These are phyloP conservation scores for Atherinosoma microstoma DNA, from an alignment of 2,797 vertebrate genomes.

Conservation along the genomic window DNA sequence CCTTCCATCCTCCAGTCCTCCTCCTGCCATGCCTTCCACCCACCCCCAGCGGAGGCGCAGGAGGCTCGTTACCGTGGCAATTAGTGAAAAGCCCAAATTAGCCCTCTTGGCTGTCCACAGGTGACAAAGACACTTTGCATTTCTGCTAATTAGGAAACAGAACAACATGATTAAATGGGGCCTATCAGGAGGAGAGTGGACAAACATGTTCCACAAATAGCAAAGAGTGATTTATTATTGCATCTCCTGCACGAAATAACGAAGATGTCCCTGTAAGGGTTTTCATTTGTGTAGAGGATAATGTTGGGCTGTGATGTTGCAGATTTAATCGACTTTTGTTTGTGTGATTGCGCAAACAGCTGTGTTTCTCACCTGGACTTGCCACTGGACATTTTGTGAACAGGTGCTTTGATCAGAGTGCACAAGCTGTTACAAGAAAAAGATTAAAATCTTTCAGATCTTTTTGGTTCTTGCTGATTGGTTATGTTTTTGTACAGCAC, in stretches of 20 bases:
- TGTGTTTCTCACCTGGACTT: conserved; percentile 53
- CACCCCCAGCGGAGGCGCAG: conserved; percentile 84
- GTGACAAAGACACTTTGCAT: conserved; percentile 88
- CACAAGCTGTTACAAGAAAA: conserved; percentile 23
- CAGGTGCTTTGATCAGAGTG: conserved; percentile 27
- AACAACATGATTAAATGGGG: conserved; percentile 84
- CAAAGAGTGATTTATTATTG: conserved; percentile 69
- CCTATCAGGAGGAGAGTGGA: conserved; percentile 79
- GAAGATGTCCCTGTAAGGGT: conserved; percentile 68
- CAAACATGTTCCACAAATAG: conserved; percentile 79
- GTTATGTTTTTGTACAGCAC: conserved; percentile 37
- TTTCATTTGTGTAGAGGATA: conserved; percentile 60
- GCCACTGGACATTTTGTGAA: conserved; percentile 38
- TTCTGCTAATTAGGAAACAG: conserved; percentile 87
- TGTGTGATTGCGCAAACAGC: conserved; percentile 41
- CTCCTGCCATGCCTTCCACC: conserved; percentile 83
- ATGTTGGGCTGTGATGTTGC: conserved; percentile 46
- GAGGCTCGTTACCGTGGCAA: conserved; percentile 90
- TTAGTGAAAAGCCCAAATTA: conserved; percentile 89
- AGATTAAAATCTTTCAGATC: conserved; percentile 24
- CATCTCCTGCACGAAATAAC: conserved; percentile 71
- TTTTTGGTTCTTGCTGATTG: conserved; percentile 34
- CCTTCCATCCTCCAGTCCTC: conserved; percentile 79
- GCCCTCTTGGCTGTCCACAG: conserved; percentile 87
- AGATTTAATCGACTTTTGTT: conserved; percentile 43